Conservation (phyloP, 23 tunicate genomes). For the Oikopleura vanhoeffeni region DNA sequence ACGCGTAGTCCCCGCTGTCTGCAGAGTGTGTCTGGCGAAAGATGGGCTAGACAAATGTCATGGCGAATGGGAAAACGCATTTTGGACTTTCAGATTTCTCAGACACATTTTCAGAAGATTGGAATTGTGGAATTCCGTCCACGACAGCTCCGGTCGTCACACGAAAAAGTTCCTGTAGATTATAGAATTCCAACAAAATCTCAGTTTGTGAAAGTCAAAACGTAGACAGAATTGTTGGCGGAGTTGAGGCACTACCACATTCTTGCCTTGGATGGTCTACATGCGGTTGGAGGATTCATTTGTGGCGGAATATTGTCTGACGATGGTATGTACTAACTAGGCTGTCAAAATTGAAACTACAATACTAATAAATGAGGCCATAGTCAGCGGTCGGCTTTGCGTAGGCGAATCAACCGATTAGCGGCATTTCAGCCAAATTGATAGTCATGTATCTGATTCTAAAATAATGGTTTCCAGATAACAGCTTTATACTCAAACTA, state of each 20-base stretch:
- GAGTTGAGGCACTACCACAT: constrained; percentile 5
- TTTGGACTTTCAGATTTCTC: background rate
- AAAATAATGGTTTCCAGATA: too few relatives aligned
- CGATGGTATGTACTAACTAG: background rate
- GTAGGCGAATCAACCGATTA: too few relatives aligned
- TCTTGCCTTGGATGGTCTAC: background rate
- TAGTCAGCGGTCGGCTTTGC: too few relatives aligned
- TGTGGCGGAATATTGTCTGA: background rate
- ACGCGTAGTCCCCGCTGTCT: background rate
- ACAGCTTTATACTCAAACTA: too few relatives aligned
- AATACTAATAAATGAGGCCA: too few relatives aligned
- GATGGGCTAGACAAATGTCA: background rate
- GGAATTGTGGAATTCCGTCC: background rate
- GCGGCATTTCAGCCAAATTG: too few relatives aligned
- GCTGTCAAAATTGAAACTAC: too few relatives aligned
- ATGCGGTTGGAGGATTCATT: background rate
- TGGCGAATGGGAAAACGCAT: constrained; percentile 2
- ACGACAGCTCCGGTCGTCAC: background rate
- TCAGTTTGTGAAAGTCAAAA: background rate
- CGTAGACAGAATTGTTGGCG: background rate
- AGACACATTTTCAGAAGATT: background rate
- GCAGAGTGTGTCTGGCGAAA: background rate
- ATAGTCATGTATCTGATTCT: too few relatives aligned
- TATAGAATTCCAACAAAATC: constrained; percentile 12
- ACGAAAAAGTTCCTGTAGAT: background rate